Evolutionary conservation across 1,140 invertebrate genomes (phyloP).

Genomic region (Drosophila punjabiensis): DNA sequence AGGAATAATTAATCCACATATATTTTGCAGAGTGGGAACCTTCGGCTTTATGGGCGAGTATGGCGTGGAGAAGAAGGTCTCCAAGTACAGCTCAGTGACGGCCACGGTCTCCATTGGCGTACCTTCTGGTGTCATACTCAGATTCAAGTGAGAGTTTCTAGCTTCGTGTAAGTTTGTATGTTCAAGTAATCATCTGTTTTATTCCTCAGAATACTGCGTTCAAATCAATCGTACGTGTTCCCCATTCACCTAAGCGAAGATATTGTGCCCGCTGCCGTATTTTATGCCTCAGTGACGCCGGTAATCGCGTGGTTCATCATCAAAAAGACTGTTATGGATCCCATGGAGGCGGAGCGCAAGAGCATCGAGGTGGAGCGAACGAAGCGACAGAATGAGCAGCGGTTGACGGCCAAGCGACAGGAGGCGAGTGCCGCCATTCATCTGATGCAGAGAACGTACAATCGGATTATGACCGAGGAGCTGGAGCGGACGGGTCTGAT

Average conservation of each 20-base stretch:
- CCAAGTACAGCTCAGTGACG: constrained; percentile 94
- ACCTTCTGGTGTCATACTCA: constrained; percentile 94
- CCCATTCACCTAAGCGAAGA: constrained; percentile 97
- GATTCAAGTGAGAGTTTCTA: constrained; percentile 91
- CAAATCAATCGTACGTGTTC: constrained; percentile 95
- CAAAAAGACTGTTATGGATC: constrained; percentile 95
- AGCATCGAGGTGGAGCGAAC: constrained; percentile 91
- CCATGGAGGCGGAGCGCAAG: constrained; percentile 92
- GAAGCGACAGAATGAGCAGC: constrained; percentile 90
- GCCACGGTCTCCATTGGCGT: constrained; percentile 94
- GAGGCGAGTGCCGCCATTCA: constrained; percentile 95
- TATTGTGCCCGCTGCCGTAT: constrained; percentile 94
- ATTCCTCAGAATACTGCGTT: constrained; percentile 90
- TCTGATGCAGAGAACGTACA: constrained; percentile 94
- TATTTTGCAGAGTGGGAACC: constrained; percentile 90
- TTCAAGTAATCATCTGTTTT: background rate
- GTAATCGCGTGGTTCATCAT: constrained; percentile 92
- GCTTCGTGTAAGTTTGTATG: background rate
- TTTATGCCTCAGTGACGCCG: constrained; percentile 96
- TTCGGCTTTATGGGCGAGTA: constrained; percentile 95
- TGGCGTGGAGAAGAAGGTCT: constrained; percentile 96
- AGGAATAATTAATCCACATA: no score
- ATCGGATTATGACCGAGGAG: constrained; percentile 91
- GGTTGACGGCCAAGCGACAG: constrained; percentile 91
- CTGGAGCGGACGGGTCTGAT: constrained; percentile 92